Conservation (phyloP, 2,797 vertebrate genomes). For the Neosalanx taihuensis region DNA sequence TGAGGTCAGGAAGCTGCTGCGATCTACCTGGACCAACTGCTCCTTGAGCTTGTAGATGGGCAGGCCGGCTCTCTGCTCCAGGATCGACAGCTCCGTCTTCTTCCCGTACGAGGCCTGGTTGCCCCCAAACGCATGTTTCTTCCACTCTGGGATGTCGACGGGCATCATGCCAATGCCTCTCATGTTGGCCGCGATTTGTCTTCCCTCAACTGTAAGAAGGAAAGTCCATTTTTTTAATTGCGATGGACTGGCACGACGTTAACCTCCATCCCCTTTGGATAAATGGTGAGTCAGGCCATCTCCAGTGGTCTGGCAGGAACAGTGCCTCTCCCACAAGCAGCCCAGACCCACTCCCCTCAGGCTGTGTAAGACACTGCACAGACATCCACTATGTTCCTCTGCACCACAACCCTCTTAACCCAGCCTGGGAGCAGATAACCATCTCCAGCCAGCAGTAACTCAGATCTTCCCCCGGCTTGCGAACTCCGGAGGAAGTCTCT, state of each 20-base stretch:
- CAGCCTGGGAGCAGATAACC: conserved; percentile 54
- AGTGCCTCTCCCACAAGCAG: conserved; percentile 4
- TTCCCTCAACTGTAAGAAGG: conserved; percentile 80
- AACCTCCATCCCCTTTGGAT: background rate
- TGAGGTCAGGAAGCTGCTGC: background rate
- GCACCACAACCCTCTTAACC: background rate
- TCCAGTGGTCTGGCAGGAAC: background rate
- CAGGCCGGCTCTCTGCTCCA: conserved; percentile 95
- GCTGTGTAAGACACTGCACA: background rate
- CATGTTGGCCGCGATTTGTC: conserved; percentile 99
- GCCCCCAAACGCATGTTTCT: conserved; percentile 97
- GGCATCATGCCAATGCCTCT: conserved; percentile 99
- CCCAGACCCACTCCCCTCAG: conserved; percentile 26
- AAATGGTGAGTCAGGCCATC: background rate
- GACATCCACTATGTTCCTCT: background rate
- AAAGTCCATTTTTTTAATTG: conserved; percentile 19
- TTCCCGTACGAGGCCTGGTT: conserved; percentile 98
- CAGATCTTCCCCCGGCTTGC: conserved; percentile 25
- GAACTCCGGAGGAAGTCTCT: conserved; percentile 24
- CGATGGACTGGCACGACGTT: background rate
- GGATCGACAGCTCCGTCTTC: conserved; percentile 90
- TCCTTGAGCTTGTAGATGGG: conserved; percentile 98
- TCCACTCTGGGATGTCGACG: conserved; percentile 98
- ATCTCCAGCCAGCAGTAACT: conserved; percentile 47
- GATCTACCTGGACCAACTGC: conserved; percentile 89